Evolutionary conservation across 2,888 invertebrate species (phyloP).

Genomic region (Campaea margaritaria): DNA sequence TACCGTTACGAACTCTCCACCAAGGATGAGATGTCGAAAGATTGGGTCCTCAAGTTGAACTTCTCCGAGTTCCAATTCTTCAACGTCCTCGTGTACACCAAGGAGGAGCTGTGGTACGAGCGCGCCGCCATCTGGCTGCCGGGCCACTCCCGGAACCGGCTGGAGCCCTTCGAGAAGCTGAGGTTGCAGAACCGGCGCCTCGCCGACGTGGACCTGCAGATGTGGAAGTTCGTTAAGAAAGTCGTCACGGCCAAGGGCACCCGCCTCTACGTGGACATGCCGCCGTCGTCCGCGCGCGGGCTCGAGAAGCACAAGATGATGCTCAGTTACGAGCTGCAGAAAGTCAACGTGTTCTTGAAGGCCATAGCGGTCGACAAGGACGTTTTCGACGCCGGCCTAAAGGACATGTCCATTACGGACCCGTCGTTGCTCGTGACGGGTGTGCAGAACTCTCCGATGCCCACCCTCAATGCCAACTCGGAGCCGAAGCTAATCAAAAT

Average conservation of each 20-base stretch:
- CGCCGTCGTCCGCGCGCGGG: slow-evolving; percentile 69
- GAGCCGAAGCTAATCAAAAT: slow-evolving; percentile 55
- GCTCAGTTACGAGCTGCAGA: slow-evolving; percentile 75
- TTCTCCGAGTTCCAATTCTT: slow-evolving; percentile 63
- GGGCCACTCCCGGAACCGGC: slow-evolving; percentile 66
- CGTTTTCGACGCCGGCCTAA: slow-evolving; percentile 69
- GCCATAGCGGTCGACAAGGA: slow-evolving; percentile 74
- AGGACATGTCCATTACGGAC: slow-evolving; percentile 50
- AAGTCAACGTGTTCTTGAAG: slow-evolving; percentile 73
- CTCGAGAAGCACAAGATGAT: slow-evolving; percentile 68
- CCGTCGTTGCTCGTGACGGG: slow-evolving; percentile 46
- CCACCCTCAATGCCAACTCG: slow-evolving; percentile 48
- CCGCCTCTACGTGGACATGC: slow-evolving; percentile 76
- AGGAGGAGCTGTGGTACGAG: slow-evolving; percentile 76
- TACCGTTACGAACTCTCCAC: slow-evolving; percentile 68
- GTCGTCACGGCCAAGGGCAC: slow-evolving; percentile 69
- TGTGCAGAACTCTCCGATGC: slow-evolving; percentile 59
- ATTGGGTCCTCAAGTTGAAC: slow-evolving; percentile 70
- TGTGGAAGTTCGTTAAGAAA: slow-evolving; percentile 77
- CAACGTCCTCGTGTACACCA: slow-evolving; percentile 69
- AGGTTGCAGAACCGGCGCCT: slow-evolving; percentile 68
- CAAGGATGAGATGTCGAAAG: slow-evolving; percentile 59
- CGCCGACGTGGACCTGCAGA: slow-evolving; percentile 63
- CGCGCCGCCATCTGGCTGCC: slow-evolving; percentile 78
- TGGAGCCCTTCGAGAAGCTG: slow-evolving; percentile 70